Evolutionary conservation across 2,888 invertebrate species (phyloP).

Genomic region (Erebia palarica): DNA sequence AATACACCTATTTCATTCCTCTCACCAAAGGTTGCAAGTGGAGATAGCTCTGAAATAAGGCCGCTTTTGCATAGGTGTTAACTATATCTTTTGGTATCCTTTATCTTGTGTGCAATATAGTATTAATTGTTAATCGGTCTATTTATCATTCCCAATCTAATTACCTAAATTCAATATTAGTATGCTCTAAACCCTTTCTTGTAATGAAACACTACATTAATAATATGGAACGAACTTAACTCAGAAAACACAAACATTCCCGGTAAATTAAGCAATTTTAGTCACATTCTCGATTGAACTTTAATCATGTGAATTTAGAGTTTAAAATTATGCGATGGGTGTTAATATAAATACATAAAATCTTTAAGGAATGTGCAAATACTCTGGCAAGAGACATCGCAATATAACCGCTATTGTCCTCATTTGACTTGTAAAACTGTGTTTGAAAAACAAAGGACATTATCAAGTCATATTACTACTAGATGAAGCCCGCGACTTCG

Average conservation of each 20-base stretch:
- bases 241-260: background rate
- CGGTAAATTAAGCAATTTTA: conserved; percentile 9
- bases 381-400: conserved; percentile 19
- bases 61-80: too few species aligned
- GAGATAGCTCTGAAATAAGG: too few species aligned
- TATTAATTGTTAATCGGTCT: too few species aligned
- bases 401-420: conserved; percentile 11
- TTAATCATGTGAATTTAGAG: background rate
- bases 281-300: conserved; percentile 5
- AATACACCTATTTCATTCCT: too few species aligned
- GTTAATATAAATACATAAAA: conserved; percentile 3
- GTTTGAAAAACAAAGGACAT: background rate
- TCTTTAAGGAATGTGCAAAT: conserved; percentile 20
- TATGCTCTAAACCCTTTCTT: background rate
- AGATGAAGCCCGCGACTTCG: too few species aligned
- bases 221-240: background rate
- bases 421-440: conserved; percentile 14
- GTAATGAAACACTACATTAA: conserved; percentile 2
- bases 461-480: too few species aligned
- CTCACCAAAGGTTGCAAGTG: too few species aligned
- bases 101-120: too few species aligned
- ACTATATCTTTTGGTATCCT: too few species aligned
- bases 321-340: background rate
- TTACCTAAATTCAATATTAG: background rate
- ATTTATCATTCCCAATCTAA: background rate